Evolutionary conservation across 2,888 invertebrate species (phyloP), one percentile per base, ranked within the genome.

Genomic region (Falcaria lacertinaria): DNA sequence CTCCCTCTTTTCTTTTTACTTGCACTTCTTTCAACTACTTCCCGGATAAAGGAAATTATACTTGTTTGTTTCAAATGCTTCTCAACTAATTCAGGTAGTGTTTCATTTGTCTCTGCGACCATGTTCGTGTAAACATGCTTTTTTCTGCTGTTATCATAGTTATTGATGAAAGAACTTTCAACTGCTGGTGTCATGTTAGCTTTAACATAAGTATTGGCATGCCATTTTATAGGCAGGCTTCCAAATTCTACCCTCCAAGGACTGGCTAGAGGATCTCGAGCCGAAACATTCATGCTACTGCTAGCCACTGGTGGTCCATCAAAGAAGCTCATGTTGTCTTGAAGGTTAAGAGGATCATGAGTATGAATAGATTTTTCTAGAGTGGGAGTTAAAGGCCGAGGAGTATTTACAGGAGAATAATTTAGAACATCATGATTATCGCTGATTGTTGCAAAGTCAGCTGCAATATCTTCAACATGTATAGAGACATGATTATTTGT

Each of bases 141-240:
- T 58, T 79, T 86, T 48, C 71, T 82, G 13, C 50, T 57, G 11
- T 55, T 57, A 19, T 80, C 79, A 56, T 74, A 73, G 35, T 73
- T 61, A 45, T 79, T 78, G 0, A 87, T 72, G 43, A 83, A 89
- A 4, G 89, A 89, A 43, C 80, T 73, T 48, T 89, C 89, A 14
- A 87, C 75, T 8, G 90, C 86, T 33, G 90, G 90, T 34, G 90
- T 90, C 90, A 90, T 88, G 45, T 89, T 84, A 6, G 89, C 52
- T 54, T 90, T 90, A 0, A 89, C 71, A 63, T 88, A 84, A 4
- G 83, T 73, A 47, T 89, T 85, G 3, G 69, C 75, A 43, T 77
- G 86, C 89, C 89, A 90, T 64, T 78, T 89, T 43, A 87, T 80
- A 3, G 87, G 85, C 39, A 89, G 63, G 42, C 62, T 79, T 11